Conservation (phyloP, 2,888 invertebrate species). For the Gryllus longicercus region DNA sequence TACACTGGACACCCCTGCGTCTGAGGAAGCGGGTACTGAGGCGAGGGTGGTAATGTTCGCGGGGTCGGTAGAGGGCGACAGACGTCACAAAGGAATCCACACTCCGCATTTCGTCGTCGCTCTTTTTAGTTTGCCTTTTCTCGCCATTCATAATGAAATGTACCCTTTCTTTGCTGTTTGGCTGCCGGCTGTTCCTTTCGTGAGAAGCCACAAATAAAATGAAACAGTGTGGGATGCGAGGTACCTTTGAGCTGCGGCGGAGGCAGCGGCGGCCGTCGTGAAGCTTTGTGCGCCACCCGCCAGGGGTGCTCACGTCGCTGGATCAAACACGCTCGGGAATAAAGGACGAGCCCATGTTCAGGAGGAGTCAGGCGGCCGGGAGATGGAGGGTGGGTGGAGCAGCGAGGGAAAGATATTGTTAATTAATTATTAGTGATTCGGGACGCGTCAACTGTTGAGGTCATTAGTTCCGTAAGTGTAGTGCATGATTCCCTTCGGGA, state of each 20-base stretch:
- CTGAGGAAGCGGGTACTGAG: no score
- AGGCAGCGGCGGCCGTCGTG: not conserved
- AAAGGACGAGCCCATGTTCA: no score
- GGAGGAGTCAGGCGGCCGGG: no score
- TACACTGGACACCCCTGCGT: no score
- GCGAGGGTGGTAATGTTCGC: not conserved
- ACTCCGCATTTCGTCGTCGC: not conserved
- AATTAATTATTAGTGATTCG: no score
- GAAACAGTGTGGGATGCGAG: not conserved
- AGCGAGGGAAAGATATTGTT: no score
- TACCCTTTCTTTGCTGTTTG: not conserved
- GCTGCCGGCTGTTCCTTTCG: not conserved
- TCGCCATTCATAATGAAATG: constrained; percentile 2
- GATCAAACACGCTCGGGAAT: not conserved
- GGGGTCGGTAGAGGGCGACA: not conserved
- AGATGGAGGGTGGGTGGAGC: no score
- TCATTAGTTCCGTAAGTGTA: no score
- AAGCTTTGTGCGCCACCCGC: not conserved
- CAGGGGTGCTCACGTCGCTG: not conserved
- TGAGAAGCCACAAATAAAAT: not conserved
- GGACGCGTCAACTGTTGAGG: no score
- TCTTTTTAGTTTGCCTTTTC: not conserved
- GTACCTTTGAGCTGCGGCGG: not conserved
- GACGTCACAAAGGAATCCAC: not conserved
- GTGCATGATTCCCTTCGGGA: no score